phyloP scores from a whole-genome alignment of 2,797 vertebrate genomes.

The Chelidonichthys spinosus region DNA sequence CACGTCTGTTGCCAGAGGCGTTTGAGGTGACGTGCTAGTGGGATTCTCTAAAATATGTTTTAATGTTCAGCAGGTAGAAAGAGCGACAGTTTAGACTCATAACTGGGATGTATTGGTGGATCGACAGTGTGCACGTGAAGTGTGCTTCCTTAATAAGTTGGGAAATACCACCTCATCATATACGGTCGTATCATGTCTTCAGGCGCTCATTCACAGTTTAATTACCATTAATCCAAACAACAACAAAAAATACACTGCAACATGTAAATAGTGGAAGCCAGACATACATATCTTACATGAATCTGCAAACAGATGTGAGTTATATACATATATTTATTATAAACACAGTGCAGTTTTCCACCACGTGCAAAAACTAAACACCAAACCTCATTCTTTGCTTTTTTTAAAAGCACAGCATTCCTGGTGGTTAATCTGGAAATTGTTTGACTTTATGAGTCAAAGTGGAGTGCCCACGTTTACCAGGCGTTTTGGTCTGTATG shows the following conservation, averaged over 20 bases:
- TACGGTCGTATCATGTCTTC: background rate
- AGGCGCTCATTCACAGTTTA: background rate
- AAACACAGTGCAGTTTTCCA: background rate
- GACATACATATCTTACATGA: background rate
- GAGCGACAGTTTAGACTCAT: conserved; percentile 32
- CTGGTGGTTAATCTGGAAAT: conserved; percentile 1
- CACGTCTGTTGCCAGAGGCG: conserved; percentile 62
- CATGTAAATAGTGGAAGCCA: background rate
- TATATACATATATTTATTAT: background rate
- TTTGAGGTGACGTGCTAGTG: conserved; percentile 43
- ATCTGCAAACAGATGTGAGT: background rate
- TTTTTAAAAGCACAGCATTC: background rate
- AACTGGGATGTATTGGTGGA: conserved; percentile 13
- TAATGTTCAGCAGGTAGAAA: conserved; percentile 38
- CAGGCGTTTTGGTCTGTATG: background rate
- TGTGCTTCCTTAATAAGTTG: background rate
- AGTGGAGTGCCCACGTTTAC: background rate
- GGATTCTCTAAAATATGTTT: conserved; percentile 42
- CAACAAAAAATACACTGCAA: background rate
- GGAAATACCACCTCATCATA: background rate
- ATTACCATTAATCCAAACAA: background rate
- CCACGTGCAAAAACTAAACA: background rate
- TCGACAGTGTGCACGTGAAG: background rate
- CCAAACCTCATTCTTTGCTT: background rate
- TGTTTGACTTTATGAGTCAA: conserved; percentile 17